These are phyloP conservation scores for Punctoribates punctum DNA, from an alignment of 2,888 invertebrate genomes.

Conservation along the genomic window DNA sequence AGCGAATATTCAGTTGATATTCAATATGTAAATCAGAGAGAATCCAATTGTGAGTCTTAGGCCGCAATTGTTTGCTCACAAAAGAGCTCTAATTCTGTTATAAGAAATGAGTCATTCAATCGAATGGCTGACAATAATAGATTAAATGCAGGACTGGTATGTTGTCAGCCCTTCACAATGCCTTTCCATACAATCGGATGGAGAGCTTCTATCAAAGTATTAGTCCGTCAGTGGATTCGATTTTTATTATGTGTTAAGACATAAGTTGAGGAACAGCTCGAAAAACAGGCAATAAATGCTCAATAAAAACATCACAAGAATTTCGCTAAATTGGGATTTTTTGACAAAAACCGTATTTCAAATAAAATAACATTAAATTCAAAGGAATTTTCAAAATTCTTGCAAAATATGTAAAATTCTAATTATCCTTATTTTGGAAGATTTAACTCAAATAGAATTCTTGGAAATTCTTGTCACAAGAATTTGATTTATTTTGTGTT, in stretches of 20 bases:
- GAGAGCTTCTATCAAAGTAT: not conserved
- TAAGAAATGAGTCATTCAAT: slow-evolving; percentile 22
- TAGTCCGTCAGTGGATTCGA: not conserved
- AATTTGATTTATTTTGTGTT: too few species aligned
- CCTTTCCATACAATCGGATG: not conserved
- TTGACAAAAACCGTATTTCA: too few species aligned
- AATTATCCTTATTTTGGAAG: too few species aligned
- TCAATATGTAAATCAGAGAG: slow-evolving; percentile 21
- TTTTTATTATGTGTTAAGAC: slow-evolving; percentile 15
- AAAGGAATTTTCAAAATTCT: too few species aligned
- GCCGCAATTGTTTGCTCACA: slow-evolving; percentile 3
- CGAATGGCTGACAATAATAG: slow-evolving; percentile 10
- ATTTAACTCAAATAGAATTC: too few species aligned
- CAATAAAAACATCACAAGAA: not conserved
- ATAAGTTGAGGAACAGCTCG: slow-evolving; percentile 1
- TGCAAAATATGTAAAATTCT: too few species aligned
- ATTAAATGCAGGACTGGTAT: not conserved
- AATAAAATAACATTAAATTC: too few species aligned
- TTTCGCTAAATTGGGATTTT: not conserved
- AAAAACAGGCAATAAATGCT: not conserved
- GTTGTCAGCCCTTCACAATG: too few species aligned
- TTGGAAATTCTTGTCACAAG: too few species aligned
- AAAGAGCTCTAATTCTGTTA: slow-evolving; percentile 2
- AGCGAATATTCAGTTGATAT: not conserved
- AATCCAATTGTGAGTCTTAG: slow-evolving; percentile 5